Evolutionary conservation across 2,888 invertebrate genomes (phyloP), one percentile per base, ranked within the genome.

Genomic region (Aromia moschata): DNA sequence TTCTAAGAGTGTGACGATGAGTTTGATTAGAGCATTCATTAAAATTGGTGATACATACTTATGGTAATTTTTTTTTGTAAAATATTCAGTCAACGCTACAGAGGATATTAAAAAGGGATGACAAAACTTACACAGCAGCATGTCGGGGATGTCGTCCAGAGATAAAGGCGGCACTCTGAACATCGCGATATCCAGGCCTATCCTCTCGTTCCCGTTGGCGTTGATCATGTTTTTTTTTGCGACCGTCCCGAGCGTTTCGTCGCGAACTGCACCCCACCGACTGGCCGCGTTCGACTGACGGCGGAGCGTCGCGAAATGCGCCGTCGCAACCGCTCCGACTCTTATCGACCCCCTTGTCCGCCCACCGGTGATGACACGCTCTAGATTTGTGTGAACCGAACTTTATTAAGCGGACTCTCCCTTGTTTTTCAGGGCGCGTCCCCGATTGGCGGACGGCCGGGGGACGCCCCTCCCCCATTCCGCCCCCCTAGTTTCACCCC

Each of bases 131-230:
- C 89, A 87, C 80, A 89, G 80, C 73, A 90, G 84, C 82, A 89
- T 87, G 81, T 89, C 89, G 31, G 90, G 90, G 74, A 90, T 85
- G 77, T 88, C 87, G 78, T 89, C 89, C 68, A 90, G 83, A 76
- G 88, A 87, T 73, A 90, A 89, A 70, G 89, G 89, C 63, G 90
- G 90, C 70, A 90, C 89, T 76, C 90, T 85, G 82, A 87, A 84
- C 77, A 84, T 83, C 72, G 84, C 83, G 53, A 80, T 79, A 63
- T 79, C 77, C 52, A 79, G 68, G 31, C 69, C 68, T 66, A 54
- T 75, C 70, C 62, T 75, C 69, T 67, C 74, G 70, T 71, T 77
- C 71, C 73, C 77, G 73, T 60, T 64, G 15, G 65, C 65, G 69
- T 75, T 79, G 68, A 80, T 80, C 80, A 80, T 79, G 51, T 68